Percentiles rank a stretch among this genome's conserved stretches.
Evolutionary conservation across 2,797 vertebrate genomes (phyloP).

Genomic region (Diplodus sargus): DNA sequence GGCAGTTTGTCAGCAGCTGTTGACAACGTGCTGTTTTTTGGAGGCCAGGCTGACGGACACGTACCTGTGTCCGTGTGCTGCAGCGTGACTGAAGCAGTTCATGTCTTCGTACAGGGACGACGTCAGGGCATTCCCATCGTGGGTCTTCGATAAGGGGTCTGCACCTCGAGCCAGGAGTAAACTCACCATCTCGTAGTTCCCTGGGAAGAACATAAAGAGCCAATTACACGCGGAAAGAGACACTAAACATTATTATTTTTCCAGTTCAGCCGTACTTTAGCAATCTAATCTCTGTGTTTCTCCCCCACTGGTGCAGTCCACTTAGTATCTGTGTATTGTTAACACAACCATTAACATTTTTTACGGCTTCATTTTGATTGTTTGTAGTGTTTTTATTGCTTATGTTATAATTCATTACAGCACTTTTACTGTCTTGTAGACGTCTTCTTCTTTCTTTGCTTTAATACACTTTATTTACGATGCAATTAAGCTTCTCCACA

Average conservation of each 20-base stretch:
- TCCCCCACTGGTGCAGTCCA: neutral
- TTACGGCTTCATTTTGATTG: constrained; percentile 5
- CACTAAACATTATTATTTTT: neutral
- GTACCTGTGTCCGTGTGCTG: constrained; percentile 97
- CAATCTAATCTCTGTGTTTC: neutral
- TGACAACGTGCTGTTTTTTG: neutral
- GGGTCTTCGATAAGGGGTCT: constrained; percentile 91
- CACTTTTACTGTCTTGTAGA: neutral
- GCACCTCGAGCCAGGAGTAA: constrained; percentile 92
- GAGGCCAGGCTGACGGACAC: neutral
- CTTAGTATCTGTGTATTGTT: neutral
- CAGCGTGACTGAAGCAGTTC: constrained; percentile 98
- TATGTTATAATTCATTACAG: constrained; percentile 1
- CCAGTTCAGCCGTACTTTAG: neutral
- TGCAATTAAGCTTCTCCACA: neutral
- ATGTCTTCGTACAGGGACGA: constrained; percentile 95
- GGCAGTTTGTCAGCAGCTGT: constrained; percentile 11
- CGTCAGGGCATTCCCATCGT: constrained; percentile 90
- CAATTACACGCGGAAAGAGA: neutral
- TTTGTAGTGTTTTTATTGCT: constrained; percentile 1
- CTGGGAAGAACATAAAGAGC: constrained; percentile 73
- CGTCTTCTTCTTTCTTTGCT: constrained; percentile 1
- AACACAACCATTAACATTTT: neutral
- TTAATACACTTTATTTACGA: neutral
- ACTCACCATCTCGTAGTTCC: constrained; percentile 98